Evolutionary conservation across 2,797 vertebrate species (phyloP).

Genomic region (Saxicola maurus): DNA sequence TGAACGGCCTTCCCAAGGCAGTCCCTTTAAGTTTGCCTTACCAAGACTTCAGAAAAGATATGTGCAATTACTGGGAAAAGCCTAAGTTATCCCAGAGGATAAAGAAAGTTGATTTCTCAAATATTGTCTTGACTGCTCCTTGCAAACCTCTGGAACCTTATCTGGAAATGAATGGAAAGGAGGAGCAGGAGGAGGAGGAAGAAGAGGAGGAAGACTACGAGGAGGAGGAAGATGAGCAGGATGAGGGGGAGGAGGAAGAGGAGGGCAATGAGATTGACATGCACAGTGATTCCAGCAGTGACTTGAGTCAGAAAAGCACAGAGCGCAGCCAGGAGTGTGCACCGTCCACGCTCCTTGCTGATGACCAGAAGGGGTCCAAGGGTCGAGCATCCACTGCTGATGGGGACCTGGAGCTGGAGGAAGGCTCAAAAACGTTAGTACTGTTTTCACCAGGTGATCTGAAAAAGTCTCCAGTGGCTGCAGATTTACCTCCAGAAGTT

Average conservation of each 20-base stretch:
- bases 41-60: conserved; percentile 77
- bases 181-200: conserved; percentile 38
- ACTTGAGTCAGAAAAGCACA: conserved; percentile 87
- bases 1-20: conserved; percentile 74
- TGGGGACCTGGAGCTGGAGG: conserved; percentile 90
- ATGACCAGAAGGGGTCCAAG: conserved; percentile 83
- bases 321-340: conserved; percentile 90
- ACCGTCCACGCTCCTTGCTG: conserved; percentile 88
- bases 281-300: conserved; percentile 83
- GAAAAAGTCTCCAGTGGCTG: conserved; percentile 85
- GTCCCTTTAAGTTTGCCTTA: conserved; percentile 80
- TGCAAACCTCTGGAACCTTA: conserved; percentile 72
- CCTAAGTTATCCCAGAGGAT: conserved; percentile 65
- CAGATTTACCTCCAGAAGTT: conserved; percentile 78
- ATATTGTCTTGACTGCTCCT: conserved; percentile 82
- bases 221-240: conserved; percentile 43
- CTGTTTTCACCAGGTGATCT: conserved; percentile 94
- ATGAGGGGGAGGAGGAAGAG: conserved; percentile 41
- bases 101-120: conserved; percentile 89
- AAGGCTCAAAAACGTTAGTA: conserved; percentile 93
- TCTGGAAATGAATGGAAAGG: conserved; percentile 73
- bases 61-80: conserved; percentile 83
- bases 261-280: conserved; percentile 77
- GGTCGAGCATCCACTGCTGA: conserved; percentile 85
- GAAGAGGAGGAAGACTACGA: conserved; percentile 54